A percentile compares a stretch with the other conserved stretches of the same genome.
Conservation (phyloP, 2,888 invertebrate genomes). For the Hydropsyche betteni region DNA sequence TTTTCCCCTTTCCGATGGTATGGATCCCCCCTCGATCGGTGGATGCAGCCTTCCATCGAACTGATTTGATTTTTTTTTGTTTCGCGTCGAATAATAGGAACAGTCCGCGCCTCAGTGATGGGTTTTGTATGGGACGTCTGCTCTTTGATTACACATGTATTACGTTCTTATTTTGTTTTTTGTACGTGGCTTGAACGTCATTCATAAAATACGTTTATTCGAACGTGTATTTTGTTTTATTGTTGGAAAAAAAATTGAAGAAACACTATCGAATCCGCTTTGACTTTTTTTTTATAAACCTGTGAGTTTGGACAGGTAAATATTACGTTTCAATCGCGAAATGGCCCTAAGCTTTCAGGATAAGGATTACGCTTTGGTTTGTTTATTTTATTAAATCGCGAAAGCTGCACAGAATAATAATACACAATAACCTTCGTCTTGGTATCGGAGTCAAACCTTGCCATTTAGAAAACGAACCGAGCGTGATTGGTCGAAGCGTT, state of each 20-base stretch:
- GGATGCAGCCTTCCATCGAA: background rate
- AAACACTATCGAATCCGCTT: too few species aligned
- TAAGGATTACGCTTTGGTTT: too few species aligned
- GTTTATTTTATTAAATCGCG: too few species aligned
- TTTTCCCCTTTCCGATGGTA: background rate
- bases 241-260: too few species aligned
- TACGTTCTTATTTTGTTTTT: slow-evolving; percentile 24
- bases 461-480: slow-evolving; percentile 16
- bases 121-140: slow-evolving; percentile 15
- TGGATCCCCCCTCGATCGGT: slow-evolving; percentile 24
- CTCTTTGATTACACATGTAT: slow-evolving; percentile 38
- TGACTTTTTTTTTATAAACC: too few species aligned
- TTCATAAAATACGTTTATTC: too few species aligned
- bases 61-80: slow-evolving; percentile 32
- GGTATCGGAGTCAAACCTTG: slow-evolving; percentile 16
- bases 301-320: too few species aligned
- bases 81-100: slow-evolving; percentile 33
- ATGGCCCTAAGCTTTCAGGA: too few species aligned
- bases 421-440: background rate
- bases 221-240: too few species aligned
- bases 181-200: slow-evolving; percentile 4
- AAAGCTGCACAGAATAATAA: too few species aligned
- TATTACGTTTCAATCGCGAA: too few species aligned
- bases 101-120: slow-evolving; percentile 33
- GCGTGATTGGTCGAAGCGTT: slow-evolving; percentile 2